These are phyloP conservation scores for Tipula lateralis DNA, from an alignment of 2,888 invertebrate genomes.

Conservation along the genomic window DNA sequence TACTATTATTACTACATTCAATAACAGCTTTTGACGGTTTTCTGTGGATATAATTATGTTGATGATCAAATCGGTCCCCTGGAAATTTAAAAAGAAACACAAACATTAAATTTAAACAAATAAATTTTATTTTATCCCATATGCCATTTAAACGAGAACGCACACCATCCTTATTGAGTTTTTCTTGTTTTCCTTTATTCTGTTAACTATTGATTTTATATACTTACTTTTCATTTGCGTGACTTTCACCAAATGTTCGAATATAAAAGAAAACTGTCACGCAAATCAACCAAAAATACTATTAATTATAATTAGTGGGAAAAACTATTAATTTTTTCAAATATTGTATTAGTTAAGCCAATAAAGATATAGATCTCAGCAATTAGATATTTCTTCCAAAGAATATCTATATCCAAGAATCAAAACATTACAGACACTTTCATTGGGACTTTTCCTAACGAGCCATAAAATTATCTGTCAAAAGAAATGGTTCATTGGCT, in stretches of 20 bases:
- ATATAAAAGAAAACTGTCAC: background rate
- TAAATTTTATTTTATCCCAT: background rate
- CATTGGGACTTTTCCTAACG: too few relatives aligned
- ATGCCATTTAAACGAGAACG: background rate
- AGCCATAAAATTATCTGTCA: too few relatives aligned
- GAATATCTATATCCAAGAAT: too few relatives aligned
- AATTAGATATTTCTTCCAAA: too few relatives aligned
- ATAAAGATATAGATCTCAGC: too few relatives aligned
- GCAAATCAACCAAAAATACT: background rate
- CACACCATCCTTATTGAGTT: background rate
- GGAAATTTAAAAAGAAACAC: background rate
- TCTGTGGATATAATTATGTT: background rate
- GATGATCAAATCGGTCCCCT: slow-evolving; percentile 27
- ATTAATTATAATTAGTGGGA: background rate
- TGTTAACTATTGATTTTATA: background rate
- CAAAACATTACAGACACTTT: too few relatives aligned
- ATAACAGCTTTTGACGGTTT: background rate
- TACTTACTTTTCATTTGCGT: background rate
- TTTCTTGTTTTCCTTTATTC: background rate
- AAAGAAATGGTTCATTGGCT: too few relatives aligned
- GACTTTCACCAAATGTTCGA: background rate
- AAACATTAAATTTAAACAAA: background rate
- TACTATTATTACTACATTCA: background rate
- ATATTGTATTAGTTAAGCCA: too few relatives aligned
- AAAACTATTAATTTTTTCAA: background rate